These are phyloP conservation scores for Odobenus rosmarus DNA, from an alignment of 2,113 vertebrate genomes.

Conservation along the genomic window DNA sequence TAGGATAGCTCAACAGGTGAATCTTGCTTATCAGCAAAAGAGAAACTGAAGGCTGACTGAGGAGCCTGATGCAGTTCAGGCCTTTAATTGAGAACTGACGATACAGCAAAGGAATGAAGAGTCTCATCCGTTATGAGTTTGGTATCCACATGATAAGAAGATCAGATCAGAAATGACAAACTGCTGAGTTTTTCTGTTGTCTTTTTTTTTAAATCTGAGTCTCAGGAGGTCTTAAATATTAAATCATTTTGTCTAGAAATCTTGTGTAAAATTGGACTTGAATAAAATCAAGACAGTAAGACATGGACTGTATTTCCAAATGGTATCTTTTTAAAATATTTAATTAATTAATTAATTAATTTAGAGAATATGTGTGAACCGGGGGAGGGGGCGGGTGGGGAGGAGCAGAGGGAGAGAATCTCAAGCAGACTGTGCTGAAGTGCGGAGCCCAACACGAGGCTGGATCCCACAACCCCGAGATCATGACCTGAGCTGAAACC, in stretches of 20 bases:
- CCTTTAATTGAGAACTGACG: not conserved
- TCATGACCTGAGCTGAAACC: not conserved
- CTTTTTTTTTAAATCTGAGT: not conserved
- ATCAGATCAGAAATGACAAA: not conserved
- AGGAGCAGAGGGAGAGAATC: not conserved
- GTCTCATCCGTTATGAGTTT: not conserved
- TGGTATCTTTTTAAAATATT: not conserved
- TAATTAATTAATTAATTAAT: not conserved
- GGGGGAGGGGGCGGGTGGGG: too few species aligned
- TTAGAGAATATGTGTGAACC: not conserved
- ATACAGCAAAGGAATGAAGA: not conserved
- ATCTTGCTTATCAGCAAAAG: not conserved
- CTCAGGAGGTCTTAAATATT: not conserved
- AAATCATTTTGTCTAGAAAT: slow-evolving; percentile 26
- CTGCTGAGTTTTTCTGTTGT: not conserved
- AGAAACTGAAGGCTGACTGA: not conserved
- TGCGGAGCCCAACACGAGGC: too few species aligned
- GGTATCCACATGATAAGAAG: not conserved
- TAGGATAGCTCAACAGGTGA: too few species aligned
- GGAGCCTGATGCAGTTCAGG: not conserved
- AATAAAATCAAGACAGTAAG: not conserved
- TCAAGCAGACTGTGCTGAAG: not conserved
- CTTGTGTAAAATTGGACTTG: not conserved
- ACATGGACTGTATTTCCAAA: slow-evolving; percentile 6
- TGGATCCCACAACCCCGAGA: not conserved